Evolutionary conservation across 2,797 vertebrate species (phyloP).

Genomic region (Steatocranus sp.): DNA sequence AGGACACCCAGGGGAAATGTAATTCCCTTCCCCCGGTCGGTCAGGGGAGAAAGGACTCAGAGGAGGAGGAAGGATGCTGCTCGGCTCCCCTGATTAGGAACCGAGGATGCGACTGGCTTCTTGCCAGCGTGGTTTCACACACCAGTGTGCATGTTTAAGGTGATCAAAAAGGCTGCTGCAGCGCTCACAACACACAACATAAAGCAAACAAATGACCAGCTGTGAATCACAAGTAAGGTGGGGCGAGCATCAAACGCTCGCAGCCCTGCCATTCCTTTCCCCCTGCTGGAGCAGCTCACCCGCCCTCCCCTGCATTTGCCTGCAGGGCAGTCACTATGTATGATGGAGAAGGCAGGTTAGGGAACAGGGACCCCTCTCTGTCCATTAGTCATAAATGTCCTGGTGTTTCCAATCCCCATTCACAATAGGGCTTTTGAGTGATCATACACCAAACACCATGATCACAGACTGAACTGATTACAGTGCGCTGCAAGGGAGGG

Average conservation of each 20-base stretch:
- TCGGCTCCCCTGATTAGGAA: conserved; percentile 50
- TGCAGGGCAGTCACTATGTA: conserved; percentile 14
- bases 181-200: conserved; percentile 26
- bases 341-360: conserved; percentile 39
- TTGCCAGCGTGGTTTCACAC: conserved; percentile 27
- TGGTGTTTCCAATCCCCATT: conserved; percentile 65
- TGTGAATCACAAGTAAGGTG: conserved; percentile 25
- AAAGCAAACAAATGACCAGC: conserved; percentile 61
- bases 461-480: conserved; percentile 60
- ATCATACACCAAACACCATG: conserved; percentile 53
- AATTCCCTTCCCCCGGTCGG: conserved; percentile 59
- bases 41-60: conserved; percentile 26
- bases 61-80: conserved; percentile 12
- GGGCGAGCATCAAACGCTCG: conserved; percentile 37
- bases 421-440: conserved; percentile 57
- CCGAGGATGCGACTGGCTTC: conserved; percentile 30
- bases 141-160: conserved; percentile 52
- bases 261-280: background rate
- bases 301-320: background rate
- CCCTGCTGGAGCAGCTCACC: conserved; percentile 2
- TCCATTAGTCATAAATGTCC: conserved; percentile 61
- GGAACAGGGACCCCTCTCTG: conserved; percentile 36
- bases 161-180: conserved; percentile 39
- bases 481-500: conserved; percentile 15
- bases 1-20: conserved; percentile 64